Base-by-base conservation (phyloP, 2,113 vertebrate genomes). In the Nettapus auritus region DNA sequence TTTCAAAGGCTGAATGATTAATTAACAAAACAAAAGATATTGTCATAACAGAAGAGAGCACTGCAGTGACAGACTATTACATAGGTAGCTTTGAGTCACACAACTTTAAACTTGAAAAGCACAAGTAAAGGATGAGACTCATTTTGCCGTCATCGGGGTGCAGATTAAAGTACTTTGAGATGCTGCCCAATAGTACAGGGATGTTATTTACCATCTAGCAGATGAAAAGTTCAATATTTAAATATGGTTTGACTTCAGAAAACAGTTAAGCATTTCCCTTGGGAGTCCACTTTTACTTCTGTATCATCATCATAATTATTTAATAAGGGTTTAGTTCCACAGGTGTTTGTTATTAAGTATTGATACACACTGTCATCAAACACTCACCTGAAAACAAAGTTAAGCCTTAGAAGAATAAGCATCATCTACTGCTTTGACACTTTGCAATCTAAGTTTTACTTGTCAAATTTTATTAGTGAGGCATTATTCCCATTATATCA, bases 1-100 rank as follows among this genome's bases (percentile, higher is more conserved):
- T 87, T 95, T 75, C 82, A 87, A 95, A 89, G 38, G 60, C 9
- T 25, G 66, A 90, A 89, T 89, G 20, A 80, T 80, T 88, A 83
- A 88, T 92, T 79, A 86, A 82, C 91, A 78, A 93, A 82, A 83
- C 16, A 90, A 66, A 73, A 95, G 50, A 89, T 71, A 62, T 80
- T 88, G 44, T 86, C 40, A 57, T 76, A 77, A 75, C 52, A 93
- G 73, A 88, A 74, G 76, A 85, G 57, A 89, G 52, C 38, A 82
- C 68, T 95, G 75, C 74, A 92, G 67, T 88, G 68, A 23, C 20
- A 86, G 50, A 68, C 36, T 89, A 31, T 46, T 62, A 55, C 73
- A 60, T n/a, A 73, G 82, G 77, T 33, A 56, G 66, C 83, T 97
- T 95, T 82, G 11, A 96, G 85, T 69, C 73, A 64, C 34, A 86